A percentile compares a stretch with the other conserved stretches of the same genome.
These are phyloP conservation scores for Dyspetes luteomarginatus DNA, from an alignment of 2,888 invertebrate genomes.

Conservation along the genomic window DNA sequence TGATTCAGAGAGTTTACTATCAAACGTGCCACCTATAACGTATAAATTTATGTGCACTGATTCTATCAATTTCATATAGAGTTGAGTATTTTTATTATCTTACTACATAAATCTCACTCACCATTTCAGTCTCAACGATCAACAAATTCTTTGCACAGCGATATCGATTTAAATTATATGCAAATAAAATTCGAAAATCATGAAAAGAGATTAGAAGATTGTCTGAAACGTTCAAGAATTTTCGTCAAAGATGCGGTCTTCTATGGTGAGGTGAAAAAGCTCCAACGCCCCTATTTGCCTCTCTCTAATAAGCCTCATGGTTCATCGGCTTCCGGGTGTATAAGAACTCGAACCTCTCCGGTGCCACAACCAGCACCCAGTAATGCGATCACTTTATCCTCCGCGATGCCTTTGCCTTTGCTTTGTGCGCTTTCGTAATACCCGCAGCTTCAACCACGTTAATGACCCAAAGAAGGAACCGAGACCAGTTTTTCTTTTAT, in stretches of 20 bases:
- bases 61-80: too few species aligned
- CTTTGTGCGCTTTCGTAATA: not conserved
- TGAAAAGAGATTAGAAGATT: not conserved
- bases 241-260: not conserved
- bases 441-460: not conserved
- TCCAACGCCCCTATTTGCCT: slow-evolving; percentile 1
- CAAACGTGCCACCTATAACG: not conserved
- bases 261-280: not conserved
- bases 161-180: not conserved
- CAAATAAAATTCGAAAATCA: not conserved
- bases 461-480: not conserved
- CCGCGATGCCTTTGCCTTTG: not conserved
- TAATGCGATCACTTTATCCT: not conserved
- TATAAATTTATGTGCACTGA: too few species aligned
- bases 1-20: too few species aligned
- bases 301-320: not conserved
- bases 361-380: slow-evolving; percentile 3
- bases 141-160: too few species aligned
- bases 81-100: too few species aligned
- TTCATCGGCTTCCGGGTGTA: not conserved
- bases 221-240: not conserved
- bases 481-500: not conserved
- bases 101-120: too few species aligned
- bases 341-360: not conserved
- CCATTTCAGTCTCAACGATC: too few species aligned